phyloP scores from a whole-genome alignment of 2,888 invertebrate species.

The Pristionchus mayeri region DNA sequence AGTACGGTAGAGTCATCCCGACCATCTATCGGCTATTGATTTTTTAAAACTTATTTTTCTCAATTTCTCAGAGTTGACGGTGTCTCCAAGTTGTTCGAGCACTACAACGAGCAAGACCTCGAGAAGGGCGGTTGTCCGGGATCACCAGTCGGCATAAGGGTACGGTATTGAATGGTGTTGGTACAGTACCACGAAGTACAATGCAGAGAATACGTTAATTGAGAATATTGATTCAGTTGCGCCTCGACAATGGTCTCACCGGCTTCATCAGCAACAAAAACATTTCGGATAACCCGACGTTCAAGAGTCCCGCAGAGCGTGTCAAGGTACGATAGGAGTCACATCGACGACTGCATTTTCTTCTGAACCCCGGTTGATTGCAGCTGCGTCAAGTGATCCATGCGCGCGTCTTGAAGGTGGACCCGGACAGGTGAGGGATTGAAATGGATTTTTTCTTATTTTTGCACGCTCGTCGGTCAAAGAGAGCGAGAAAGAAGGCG shows the following conservation, averaged over 20 bases:
- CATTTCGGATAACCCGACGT: conserved; percentile 88
- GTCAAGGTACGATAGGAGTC: conserved; percentile 81
- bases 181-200: neutral
- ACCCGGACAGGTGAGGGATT: conserved; percentile 84
- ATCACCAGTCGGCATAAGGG: conserved; percentile 91
- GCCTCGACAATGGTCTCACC: conserved; percentile 90
- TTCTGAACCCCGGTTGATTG: neutral
- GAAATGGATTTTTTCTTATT: neutral
- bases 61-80: conserved; percentile 3
- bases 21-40: neutral
- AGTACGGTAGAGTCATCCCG: neutral
- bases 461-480: neutral
- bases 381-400: conserved; percentile 76
- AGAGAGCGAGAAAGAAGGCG: neutral
- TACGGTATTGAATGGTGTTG: conserved; percentile 76
- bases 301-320: conserved; percentile 92
- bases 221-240: too few species aligned
- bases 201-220: too few species aligned
- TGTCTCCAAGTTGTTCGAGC: conserved; percentile 44
- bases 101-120: conserved; percentile 45
- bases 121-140: conserved; percentile 85
- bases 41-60: neutral
- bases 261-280: conserved; percentile 95
- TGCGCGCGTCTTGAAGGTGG: conserved; percentile 90
- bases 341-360: neutral